A percentile compares a stretch with the other conserved stretches of the same genome.
These are phyloP conservation scores for Steinernema feltiae DNA, from an alignment of 1,140 invertebrate species.

Conservation along the genomic window DNA sequence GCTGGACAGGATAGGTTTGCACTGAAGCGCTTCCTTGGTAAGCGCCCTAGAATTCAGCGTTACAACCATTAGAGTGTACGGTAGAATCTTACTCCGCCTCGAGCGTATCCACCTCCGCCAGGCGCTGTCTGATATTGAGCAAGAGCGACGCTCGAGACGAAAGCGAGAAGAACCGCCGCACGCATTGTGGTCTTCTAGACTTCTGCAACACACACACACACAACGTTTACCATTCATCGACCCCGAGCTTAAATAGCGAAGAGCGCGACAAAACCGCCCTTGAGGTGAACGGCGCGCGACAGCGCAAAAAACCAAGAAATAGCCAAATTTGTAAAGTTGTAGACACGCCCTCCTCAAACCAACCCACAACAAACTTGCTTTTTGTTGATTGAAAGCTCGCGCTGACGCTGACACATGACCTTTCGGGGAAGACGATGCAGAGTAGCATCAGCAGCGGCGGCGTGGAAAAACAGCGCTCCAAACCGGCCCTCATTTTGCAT, in stretches of 20 bases:
- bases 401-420: neutral
- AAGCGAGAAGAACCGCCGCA: neutral
- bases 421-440: neutral
- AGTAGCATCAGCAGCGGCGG: too few species aligned
- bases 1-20: neutral
- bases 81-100: neutral
- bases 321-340: conserved; percentile 13
- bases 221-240: neutral
- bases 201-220: conserved; percentile 1
- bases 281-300: too few species aligned
- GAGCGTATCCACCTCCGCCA: neutral
- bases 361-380: neutral
- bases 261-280: neutral
- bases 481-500: neutral
- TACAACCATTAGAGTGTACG: neutral
- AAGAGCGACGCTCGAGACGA: conserved; percentile 1
- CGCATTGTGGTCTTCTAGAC: neutral
- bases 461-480: neutral
- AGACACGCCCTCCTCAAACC: neutral
- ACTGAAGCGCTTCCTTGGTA: neutral
- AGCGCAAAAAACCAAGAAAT: neutral
- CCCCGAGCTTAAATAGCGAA: neutral
- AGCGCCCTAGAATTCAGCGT: neutral
- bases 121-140: neutral
- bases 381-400: neutral